Evolutionary conservation across 1,140 invertebrate species (phyloP), one percentile per base, ranked within the genome.

Genomic region (Drosophila tristis): DNA sequence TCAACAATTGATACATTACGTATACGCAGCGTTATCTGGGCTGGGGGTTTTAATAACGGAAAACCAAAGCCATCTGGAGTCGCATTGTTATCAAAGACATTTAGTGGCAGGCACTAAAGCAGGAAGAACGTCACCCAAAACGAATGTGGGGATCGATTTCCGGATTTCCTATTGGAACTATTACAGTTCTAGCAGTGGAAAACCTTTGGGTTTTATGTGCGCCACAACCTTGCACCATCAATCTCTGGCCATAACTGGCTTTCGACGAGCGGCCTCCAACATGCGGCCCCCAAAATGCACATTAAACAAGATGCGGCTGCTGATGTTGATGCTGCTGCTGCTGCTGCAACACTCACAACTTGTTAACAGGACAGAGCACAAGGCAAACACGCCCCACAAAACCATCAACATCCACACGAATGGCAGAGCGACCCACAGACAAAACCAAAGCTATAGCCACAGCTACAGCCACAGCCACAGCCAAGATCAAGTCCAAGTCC

Each of bases 331-430:
- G n/a, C 16, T 58, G 45, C 66, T 31, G 43, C 45, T 67, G 48
- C 43, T 48, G 66, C 53, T 63, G 57, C 53, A 45, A 70, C 51
- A 84, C 51, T 73, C 67, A 67, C 56, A 74, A 64, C 72, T 57
- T 85, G 81, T 86, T 86, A 86, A 86, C 81, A 86, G 81, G 68
- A 87, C 80, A 79, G 63, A 63, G 59, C 53, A 59, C 51, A 66
- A 48, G 57, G 20, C 48, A 55, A 56, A 64, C 73, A 76, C 62
- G 63, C 73, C 73, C 73, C 51, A 70, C 55, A 74, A 57, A 51
- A 25, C 26, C 26, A 29, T 29, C 26, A 29, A 29, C 26, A 29
- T 29, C 26, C 65, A 66, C 64, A 35, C 15, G 51, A 55, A 29
- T 43, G 20, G 13, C 35, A 31, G 20, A 47, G 44, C 61, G 49